Evolutionary conservation across 2,888 invertebrate genomes (phyloP).

Genomic region (Leucoma salicis): DNA sequence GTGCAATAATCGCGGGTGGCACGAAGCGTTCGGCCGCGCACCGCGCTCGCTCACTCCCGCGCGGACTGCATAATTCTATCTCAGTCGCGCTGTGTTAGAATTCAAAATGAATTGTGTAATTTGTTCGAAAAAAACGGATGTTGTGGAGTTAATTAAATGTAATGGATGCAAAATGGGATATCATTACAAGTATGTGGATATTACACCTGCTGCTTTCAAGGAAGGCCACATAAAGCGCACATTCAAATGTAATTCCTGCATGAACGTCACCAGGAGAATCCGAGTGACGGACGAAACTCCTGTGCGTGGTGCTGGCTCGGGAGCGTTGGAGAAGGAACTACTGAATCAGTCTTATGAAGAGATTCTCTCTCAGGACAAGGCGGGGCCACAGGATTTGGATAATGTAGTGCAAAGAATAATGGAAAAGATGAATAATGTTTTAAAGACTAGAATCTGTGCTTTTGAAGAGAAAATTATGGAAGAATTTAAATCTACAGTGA

Average conservation of each 20-base stretch:
- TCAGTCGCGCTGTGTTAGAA: slow-evolving; percentile 3
- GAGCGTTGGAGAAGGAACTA: not conserved
- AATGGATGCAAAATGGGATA: slow-evolving; percentile 7
- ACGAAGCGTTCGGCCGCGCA: not conserved
- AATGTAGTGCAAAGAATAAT: not conserved
- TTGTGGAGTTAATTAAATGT: slow-evolving; percentile 3
- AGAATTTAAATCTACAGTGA: not conserved
- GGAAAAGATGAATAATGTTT: not conserved
- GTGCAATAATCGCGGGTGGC: slow-evolving; percentile 6
- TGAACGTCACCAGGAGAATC: slow-evolving; percentile 3
- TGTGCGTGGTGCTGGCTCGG: not conserved
- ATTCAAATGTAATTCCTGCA: slow-evolving; percentile 7
- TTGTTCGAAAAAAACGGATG: not conserved
- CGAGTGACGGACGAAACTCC: not conserved
- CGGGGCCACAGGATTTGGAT: not conserved
- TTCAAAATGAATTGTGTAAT: slow-evolving; percentile 4
- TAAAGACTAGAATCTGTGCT: not conserved
- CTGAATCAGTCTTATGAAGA: not conserved
- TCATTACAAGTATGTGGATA: slow-evolving; percentile 7
- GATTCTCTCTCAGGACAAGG: not conserved
- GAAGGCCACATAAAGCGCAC: slow-evolving; percentile 1
- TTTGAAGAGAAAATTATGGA: slow-evolving; percentile 1
- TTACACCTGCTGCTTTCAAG: slow-evolving; percentile 1
- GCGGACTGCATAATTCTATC: not conserved
- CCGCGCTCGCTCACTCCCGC: slow-evolving; percentile 9